These are phyloP conservation scores for Altica lythri DNA, from an alignment of 2,888 invertebrate genomes.

Conservation along the genomic window DNA sequence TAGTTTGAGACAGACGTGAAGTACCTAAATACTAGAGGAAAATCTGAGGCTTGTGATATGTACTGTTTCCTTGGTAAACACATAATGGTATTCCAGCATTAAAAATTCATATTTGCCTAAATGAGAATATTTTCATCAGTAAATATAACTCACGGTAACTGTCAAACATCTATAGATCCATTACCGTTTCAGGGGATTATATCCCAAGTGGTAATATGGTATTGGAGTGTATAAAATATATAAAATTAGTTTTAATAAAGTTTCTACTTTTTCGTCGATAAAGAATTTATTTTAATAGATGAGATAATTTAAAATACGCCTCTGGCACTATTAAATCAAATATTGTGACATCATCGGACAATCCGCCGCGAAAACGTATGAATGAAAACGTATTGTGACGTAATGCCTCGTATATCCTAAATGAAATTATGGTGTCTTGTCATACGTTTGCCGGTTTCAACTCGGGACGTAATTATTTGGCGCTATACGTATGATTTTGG, in stretches of 20 bases:
- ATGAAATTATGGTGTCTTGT: neutral
- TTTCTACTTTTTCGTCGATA: neutral
- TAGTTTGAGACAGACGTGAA: too few species aligned
- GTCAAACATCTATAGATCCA: too few species aligned
- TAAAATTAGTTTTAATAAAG: neutral
- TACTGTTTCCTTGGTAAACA: too few species aligned
- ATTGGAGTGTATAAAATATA: neutral
- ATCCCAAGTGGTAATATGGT: neutral
- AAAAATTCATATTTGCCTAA: too few species aligned
- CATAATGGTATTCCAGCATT: too few species aligned
- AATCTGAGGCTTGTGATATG: too few species aligned
- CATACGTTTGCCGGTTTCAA: neutral
- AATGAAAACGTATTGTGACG: slow-evolving; percentile 38
- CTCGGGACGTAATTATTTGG: neutral
- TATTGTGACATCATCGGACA: slow-evolving; percentile 38
- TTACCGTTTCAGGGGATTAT: too few species aligned
- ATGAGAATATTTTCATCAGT: too few species aligned
- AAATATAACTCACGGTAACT: too few species aligned
- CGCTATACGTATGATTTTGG: too few species aligned
- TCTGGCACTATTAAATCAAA: slow-evolving; percentile 35
- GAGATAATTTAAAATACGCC: slow-evolving; percentile 16
- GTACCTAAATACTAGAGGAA: too few species aligned
- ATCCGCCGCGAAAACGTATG: slow-evolving; percentile 34
- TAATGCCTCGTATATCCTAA: slow-evolving; percentile 25
- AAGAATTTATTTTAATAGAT: too few species aligned